These are phyloP conservation scores for Carassius carassius DNA, from an alignment of 2,113 vertebrate species.

Conservation along the genomic window DNA sequence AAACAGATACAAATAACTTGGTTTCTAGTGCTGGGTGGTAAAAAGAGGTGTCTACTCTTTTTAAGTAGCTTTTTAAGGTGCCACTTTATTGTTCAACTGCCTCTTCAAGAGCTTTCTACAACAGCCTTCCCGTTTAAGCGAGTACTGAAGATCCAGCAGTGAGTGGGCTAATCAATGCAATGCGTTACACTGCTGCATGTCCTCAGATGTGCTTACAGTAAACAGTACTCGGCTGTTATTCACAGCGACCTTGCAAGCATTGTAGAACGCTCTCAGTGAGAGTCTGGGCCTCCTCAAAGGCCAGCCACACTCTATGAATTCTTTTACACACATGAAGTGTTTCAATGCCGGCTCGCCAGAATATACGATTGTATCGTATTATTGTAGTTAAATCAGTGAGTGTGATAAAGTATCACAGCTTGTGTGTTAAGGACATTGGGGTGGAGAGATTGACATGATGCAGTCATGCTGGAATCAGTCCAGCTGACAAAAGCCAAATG, in stretches of 20 bases:
- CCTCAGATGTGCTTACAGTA: constrained; percentile 30
- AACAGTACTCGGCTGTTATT: constrained; percentile 19
- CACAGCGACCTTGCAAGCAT: constrained; percentile 23
- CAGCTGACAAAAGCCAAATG: constrained; percentile 42
- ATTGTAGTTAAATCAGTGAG: not conserved
- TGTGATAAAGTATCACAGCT: constrained; percentile 23
- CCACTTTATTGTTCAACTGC: not conserved
- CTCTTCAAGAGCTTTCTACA: not conserved
- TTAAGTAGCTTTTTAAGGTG: not conserved
- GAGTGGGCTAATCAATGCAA: constrained; percentile 33
- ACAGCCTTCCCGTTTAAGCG: not conserved
- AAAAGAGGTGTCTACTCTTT: not conserved
- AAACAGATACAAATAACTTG: not conserved
- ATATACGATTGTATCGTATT: not conserved
- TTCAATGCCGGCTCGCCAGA: not conserved
- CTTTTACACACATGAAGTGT: not conserved
- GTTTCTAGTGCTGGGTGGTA: not conserved
- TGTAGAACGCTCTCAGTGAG: not conserved
- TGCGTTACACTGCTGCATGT: constrained; percentile 7
- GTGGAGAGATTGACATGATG: not conserved
- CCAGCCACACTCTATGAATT: not conserved
- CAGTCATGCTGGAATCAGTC: constrained; percentile 14
- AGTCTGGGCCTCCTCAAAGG: constrained; percentile 15
- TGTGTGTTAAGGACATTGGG: not conserved
- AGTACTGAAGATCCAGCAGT: constrained; percentile 21